A percentile compares a stretch with the other conserved stretches of the same genome.
Conservation (phyloP, 1,140 invertebrate species). For the Drosophila subobscura region DNA sequence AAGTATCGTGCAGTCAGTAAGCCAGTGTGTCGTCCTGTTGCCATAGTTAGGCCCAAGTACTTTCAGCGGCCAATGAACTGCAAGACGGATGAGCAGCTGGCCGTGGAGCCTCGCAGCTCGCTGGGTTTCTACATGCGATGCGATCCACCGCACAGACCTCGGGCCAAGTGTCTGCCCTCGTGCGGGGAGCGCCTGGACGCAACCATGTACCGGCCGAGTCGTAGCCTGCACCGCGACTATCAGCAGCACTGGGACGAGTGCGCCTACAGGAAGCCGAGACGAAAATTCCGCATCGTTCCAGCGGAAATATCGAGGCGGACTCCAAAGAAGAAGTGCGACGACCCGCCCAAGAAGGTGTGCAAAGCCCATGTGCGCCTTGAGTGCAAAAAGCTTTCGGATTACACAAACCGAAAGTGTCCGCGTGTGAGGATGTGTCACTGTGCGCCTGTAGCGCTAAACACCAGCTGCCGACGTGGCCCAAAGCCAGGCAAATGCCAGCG, state of each 20-base stretch:
- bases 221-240: constrained; percentile 30
- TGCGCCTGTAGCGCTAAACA: rapidly evolving
- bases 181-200: constrained; percentile 28
- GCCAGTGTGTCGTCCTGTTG: neutral
- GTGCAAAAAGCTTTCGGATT: neutral
- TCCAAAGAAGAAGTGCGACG: neutral
- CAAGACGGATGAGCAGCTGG: constrained; percentile 34
- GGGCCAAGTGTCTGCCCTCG: constrained; percentile 1
- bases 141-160: constrained; percentile 14
- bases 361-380: constrained; percentile 5
- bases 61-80: constrained; percentile 3
- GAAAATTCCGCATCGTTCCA: constrained; percentile 5
- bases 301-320: constrained; percentile 6
- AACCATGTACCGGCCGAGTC: constrained; percentile 18
- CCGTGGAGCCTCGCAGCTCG: constrained; percentile 16
- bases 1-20: neutral
- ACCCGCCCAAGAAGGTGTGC: neutral
- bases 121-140: constrained; percentile 29
- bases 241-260: constrained; percentile 47
- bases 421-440: constrained; percentile 29
- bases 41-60: neutral
- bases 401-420: neutral
- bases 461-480: constrained; percentile 3
- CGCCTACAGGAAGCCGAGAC: constrained; percentile 10
- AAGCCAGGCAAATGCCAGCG: constrained; percentile 6